Base-by-base conservation (phyloP, 2,888 invertebrate genomes). In the Drosophila kuntzei region DNA sequence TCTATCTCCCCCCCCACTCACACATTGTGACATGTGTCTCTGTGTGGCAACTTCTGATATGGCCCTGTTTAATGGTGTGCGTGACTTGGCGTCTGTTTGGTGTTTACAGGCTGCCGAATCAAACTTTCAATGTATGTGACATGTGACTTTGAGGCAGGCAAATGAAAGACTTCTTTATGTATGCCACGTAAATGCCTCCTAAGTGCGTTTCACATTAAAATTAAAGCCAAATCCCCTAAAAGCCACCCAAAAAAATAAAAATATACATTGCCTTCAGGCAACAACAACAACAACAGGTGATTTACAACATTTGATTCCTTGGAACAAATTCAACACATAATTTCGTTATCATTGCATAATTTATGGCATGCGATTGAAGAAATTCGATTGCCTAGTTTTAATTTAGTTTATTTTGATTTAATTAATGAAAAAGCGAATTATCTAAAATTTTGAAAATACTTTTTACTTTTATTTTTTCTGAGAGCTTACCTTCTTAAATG, bases 41-140 rank as follows among this genome's bases (percentile, higher is more conserved):
- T 53, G 39, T 55, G 55, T 67, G 71, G 59, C 57, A 72, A 57
- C 29, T 57, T 50, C 46, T 53, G 43, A 39, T 54, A 49, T 8
- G 9, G n/a, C 22, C 0, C 37, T 39, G 9, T 14, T 36, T 50
- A 16, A 46, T 43, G 27, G 64, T 71, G 79, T 79, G 79, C 81
- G 74, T 81, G 81, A 79, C 81, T 77, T 74, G 70, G 51, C 65
- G 67, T 71, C 76, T 77, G 58, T 67, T 77, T 80, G 78, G 81
- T 80, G 81, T 79, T 79, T 79, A 80, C 72, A 76, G 78, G 54
- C 80, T 80, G 78, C 72, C 72, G 79, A 80, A 80, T 79, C 80
- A 79, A 80, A 77, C 81, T 79, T 54, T 79, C 74, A 77, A 80
- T 79, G 80, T 65, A 63, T 79, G 69, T 82, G 79, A 79, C 82